These are phyloP conservation scores for Eupithecia tripunctaria DNA, from an alignment of 2,888 invertebrate genomes.

Conservation along the genomic window DNA sequence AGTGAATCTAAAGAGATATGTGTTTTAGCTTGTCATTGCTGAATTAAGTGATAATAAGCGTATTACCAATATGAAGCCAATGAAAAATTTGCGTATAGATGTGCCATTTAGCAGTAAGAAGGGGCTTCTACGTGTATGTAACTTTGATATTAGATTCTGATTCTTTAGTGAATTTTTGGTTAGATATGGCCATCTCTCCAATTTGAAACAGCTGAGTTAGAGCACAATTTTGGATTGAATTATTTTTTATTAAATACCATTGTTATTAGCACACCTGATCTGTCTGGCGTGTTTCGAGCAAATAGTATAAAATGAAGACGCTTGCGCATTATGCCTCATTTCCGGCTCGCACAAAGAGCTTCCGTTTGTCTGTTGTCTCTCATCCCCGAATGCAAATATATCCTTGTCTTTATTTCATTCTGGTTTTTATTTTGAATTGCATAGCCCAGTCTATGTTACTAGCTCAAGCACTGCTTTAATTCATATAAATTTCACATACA, in stretches of 20 bases:
- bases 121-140: not conserved
- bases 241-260: not conserved
- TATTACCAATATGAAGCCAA: not conserved
- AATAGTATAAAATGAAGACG: conserved; percentile 63
- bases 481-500: not conserved
- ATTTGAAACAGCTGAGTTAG: not conserved
- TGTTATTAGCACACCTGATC: conserved; percentile 45
- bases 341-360: conserved; percentile 77
- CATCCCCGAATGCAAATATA: conserved; percentile 78
- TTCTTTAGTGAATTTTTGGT: not conserved
- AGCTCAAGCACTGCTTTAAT: not conserved
- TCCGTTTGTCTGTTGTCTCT: conserved; percentile 80
- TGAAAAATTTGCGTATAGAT: not conserved
- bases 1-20: conserved; percentile 13
- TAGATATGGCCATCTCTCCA: not conserved
- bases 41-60: not conserved
- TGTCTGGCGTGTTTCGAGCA: conserved; percentile 50
- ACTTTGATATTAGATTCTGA: not conserved
- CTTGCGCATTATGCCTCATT: conserved; percentile 73
- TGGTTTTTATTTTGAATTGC: conserved; percentile 2
- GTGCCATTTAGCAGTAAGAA: not conserved
- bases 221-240: not conserved
- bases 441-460: not conserved
- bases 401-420: conserved; percentile 33
- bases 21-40: not conserved